Evolutionary conservation across 2,797 vertebrate species (phyloP).

Genomic region (Nannoperca obscura): DNA sequence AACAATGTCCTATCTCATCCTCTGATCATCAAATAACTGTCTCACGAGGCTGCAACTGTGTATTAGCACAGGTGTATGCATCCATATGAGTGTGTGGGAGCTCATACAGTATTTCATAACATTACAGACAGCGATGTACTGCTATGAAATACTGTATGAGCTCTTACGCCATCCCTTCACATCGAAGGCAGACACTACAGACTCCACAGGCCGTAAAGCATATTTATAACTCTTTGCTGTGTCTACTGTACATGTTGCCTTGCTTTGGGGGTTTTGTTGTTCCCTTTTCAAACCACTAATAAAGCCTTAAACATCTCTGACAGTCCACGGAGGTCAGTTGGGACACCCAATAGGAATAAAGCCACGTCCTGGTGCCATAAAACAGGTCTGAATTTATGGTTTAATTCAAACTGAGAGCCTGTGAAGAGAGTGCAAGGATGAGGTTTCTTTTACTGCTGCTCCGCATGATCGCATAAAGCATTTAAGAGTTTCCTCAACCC

Average conservation of each 20-base stretch:
- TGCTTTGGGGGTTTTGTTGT: conserved; percentile 35
- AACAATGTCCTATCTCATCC: conserved; percentile 48
- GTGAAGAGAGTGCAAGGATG: conserved; percentile 26
- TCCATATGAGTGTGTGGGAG: conserved; percentile 16
- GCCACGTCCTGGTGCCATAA: conserved; percentile 20
- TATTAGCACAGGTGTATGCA: conserved; percentile 3
- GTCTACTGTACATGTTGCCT: conserved; percentile 24
- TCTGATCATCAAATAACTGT: conserved; percentile 35
- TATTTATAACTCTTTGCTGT: conserved; percentile 34
- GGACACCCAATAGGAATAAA: conserved; percentile 33
- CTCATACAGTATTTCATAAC: background rate
- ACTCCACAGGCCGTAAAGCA: conserved; percentile 37
- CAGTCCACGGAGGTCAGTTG: conserved; percentile 39
- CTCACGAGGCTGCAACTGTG: conserved; percentile 21
- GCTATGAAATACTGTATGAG: conserved; percentile 22
- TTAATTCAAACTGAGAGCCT: conserved; percentile 64
- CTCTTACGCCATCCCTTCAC: background rate
- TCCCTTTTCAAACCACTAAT: conserved; percentile 32
- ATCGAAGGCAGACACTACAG: conserved; percentile 25
- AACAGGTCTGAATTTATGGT: conserved; percentile 61
- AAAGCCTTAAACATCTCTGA: conserved; percentile 24
- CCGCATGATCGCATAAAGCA: conserved; percentile 66
- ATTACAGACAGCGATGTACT: background rate
- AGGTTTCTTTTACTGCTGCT: conserved; percentile 62
- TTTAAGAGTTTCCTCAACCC: conserved; percentile 70